Evolutionary conservation across 2,888 invertebrate genomes (phyloP), one percentile per base, ranked within the genome.

Genomic region (Pemphredon lugubris): DNA sequence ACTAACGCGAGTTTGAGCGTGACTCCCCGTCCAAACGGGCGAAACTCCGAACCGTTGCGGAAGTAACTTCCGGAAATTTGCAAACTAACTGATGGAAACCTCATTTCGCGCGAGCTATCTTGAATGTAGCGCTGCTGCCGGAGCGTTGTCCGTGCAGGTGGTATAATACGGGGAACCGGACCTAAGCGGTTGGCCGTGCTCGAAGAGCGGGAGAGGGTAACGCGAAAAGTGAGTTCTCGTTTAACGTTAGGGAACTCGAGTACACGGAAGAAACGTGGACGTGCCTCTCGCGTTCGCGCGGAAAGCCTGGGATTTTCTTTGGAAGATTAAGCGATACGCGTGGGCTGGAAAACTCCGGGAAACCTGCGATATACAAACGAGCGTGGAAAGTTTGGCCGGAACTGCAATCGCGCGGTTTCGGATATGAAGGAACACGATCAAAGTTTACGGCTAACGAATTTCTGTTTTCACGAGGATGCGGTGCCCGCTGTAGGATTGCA

Each of bases 81-180:
- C 71, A 67, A 74, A 81, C 77, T 79, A 79, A 81, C 78, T 67
- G 79, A 73, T 75, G 74, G 75, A 79, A 81, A 79, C 71, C 77
- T 81, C 75, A 79, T 81, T 81, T 76, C 75, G 48, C 40, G 57
- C 45, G 53, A 57, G 57, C 50, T 60, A 58, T 73, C 73, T 73
- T 66, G 51, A 68, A 32, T 54, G 59, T 7, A 13, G 40, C 51
- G 26, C 47, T 63, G n/a, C n/a, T n/a, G n/a, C 45, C 13, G 34
- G 21, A 42, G 37, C 60, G 67, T 34, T 68, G 67, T 60, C 34
- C 50, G 20, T 6, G 40, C 70, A 70, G 70, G 16, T 70, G 70
- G 44, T 34, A 39, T 59, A 30, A 14, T 48, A 40, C n/a, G 18
- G 11, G n/a, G n/a, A 20, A 21, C 11, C 18, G 42, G 40, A 32